A percentile compares a stretch with the other conserved stretches of the same genome.
These are phyloP conservation scores for Ivindomyrus marchei DNA, from an alignment of 2,113 vertebrate species.

Conservation along the genomic window DNA sequence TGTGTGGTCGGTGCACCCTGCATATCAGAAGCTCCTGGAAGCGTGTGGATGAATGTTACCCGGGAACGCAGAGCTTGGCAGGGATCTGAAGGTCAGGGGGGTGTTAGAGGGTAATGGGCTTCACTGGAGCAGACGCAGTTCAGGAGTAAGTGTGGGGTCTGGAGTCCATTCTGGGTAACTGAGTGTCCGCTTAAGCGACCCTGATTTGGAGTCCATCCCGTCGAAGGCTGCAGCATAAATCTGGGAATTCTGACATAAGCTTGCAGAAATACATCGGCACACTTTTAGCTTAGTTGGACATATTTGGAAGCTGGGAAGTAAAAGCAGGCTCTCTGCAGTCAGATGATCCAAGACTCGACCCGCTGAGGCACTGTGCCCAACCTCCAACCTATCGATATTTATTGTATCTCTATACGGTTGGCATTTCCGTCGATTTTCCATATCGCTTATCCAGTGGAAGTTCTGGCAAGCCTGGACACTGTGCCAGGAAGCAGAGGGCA, in stretches of 20 bases:
- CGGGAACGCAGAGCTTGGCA: neutral
- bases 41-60: neutral
- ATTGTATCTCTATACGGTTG: neutral
- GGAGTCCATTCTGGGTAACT: neutral
- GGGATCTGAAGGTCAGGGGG: neutral
- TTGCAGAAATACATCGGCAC: neutral
- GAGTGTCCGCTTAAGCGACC: neutral
- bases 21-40: neutral
- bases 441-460: neutral
- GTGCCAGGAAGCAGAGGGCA: neutral
- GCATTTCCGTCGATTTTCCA: neutral
- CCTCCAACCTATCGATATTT: neutral
- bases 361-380: neutral
- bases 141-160: neutral
- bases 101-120: neutral
- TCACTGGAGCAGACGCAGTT: neutral
- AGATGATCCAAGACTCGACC: neutral
- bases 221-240: neutral
- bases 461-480: neutral
- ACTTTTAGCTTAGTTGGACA: neutral
- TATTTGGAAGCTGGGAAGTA: neutral
- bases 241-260: neutral
- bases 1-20: neutral
- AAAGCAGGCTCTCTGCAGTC: neutral
- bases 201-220: neutral